These are phyloP conservation scores for human (Homo sapiens) DNA, from an alignment of 2,113 vertebrate genomes.

Conservation along the genomic window GRCh38 chr2:176090001-176090500, in stretches of 20 bases:
- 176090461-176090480: not conserved
- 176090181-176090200: not conserved
- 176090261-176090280: constrained; percentile 2
- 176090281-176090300: not conserved
- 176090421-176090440: not conserved
- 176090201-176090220: not conserved
- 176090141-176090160: not conserved
- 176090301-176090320: not conserved
- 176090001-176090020: constrained; percentile 40
- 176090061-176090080: constrained; percentile 24
- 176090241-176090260: not conserved
- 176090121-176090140: not conserved
- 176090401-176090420: not conserved
- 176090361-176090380: not conserved
- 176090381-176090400: not conserved
- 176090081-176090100: constrained; percentile 23
- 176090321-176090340: constrained; percentile 8
- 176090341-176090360: not conserved
- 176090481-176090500: constrained; percentile 7
- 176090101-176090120: not conserved
- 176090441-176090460: not conserved
- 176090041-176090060: not conserved
- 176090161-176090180: not conserved
- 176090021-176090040: not conserved
- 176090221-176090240: not conserved